Percentiles rank a stretch among this genome's conserved stretches.
Evolutionary conservation across 2,113 vertebrate species (phyloP).

Genomic region (Rhinolophus ferrumequinum): DNA sequence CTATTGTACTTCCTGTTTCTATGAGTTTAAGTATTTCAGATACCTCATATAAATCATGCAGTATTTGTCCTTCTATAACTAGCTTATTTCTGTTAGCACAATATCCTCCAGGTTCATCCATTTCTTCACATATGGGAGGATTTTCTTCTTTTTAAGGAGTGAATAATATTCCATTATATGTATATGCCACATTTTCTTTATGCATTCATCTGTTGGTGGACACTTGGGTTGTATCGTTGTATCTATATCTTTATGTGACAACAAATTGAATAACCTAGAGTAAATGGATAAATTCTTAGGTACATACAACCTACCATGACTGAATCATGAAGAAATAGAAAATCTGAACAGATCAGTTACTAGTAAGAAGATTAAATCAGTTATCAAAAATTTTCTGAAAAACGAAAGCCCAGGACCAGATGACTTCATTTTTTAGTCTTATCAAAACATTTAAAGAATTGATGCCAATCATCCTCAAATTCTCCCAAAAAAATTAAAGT

Average conservation of each 20-base stretch:
- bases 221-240: neutral
- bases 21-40: neutral
- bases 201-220: neutral
- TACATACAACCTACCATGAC: neutral
- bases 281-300: neutral
- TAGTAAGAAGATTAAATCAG: neutral
- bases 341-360: neutral
- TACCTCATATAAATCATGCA: neutral
- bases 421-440: neutral
- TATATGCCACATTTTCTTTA: neutral
- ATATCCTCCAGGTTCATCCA: neutral
- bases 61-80: neutral
- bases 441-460: neutral
- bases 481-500: neutral
- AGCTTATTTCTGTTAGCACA: neutral
- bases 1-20: neutral
- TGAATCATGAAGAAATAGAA: neutral
- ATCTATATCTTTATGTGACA: neutral
- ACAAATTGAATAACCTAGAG: neutral
- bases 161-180: neutral
- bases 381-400: neutral
- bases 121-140: neutral
- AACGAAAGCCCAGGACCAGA: neutral
- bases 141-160: neutral
- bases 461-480: neutral